Evolutionary conservation across 2,113 vertebrate species (phyloP), one percentile per base, ranked within the genome.

Genomic region (Petrocephalus microphthalmus): DNA sequence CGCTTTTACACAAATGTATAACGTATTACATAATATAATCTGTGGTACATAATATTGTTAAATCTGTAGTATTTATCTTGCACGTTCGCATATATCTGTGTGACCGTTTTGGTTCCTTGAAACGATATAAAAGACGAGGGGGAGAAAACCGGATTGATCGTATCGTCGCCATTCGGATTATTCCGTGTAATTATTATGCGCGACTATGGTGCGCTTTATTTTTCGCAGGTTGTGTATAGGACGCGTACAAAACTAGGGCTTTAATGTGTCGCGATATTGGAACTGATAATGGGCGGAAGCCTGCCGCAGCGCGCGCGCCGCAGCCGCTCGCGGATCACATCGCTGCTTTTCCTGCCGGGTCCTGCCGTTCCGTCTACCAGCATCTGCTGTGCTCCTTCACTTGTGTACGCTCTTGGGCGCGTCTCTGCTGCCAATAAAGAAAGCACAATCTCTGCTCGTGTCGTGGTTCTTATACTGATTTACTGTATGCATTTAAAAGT

Each of bases 331-430:
- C 1, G 11, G 56, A 64, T 82, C 71, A 54, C 64, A 78, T n/a
- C 19, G 54, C 60, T 87, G 87, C 47, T 87, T 87, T 87, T 87
- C 87, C 87, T 78, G n/a, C 25, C 71, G 29, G 25, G 25, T 60
- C 29, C 37, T 57, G 53, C 74, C 51, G 5, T 60, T 57, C 53
- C 10, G 33, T 87, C 25, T 20, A 22, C 37, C 8, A 88, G 74
- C 53, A 83, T 60, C 42, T 52, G 33, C 85, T 11, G 13, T 15
- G 29, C 25, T 85, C 49, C n/a, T 52, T 25, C 49, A 49, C n/a
- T 52, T 29, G 25, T 29, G 81, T 49, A n/a, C 45, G 81, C 17
- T 83, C 81, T 45, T 42, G 2, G 45, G 20, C 13, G 37, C 15
- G 42, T 53, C 83, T 29, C 52, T 60, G 22, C 7, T 11, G 54